Evolutionary conservation across 2,113 vertebrate species (phyloP), one percentile per base, ranked within the genome.

Genomic region (Synodontis membranacea): DNA sequence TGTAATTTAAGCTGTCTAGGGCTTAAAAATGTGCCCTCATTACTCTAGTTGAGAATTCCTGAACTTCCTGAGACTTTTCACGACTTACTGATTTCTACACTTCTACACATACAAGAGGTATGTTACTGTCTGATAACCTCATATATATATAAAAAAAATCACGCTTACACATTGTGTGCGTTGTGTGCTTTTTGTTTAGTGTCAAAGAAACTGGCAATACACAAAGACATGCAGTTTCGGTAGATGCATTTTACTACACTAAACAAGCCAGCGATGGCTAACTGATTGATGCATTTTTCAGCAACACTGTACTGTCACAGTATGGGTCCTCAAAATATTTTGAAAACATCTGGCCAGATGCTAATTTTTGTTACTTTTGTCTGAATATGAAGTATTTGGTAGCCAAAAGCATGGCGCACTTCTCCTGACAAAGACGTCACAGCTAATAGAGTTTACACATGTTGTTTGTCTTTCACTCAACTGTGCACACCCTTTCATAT

Each of bases 381-480:
- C n/a, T 15, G 14, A 75, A 48, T 48, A 46, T 14, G 15, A 75
- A 48, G 10, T 46, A n/a, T 79, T 34, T 34, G 28, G 28, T 14
- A 8, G 48, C 75, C 9, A 2, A 80, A 34, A 23, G 50, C 50
- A 80, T 58, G 34, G 34, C 17, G 34, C 52, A 37, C 34, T 5
- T 80, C 19, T 37, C 31, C 10, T 80, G 31, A 56, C 19, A 80
- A 80, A 78, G 39, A 14, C 19, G 5, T 28, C 52, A 23, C 34
- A 42, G 34, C 21, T 58, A 25, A 42, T 58, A 39, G 50, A 39
- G 31, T 42, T 58, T 58, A 58, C 31, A 42, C 21, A 58, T 80
- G 34, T 11, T 79, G 14, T 80, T 80, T 80, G 78, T 15, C 34
- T 80, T 80, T 80, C 34, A 80, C 52, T 80, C 34, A 80, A 80